Evolutionary conservation across 2,797 vertebrate species (phyloP).

Genomic region (Melanotaenia parkinsoni): DNA sequence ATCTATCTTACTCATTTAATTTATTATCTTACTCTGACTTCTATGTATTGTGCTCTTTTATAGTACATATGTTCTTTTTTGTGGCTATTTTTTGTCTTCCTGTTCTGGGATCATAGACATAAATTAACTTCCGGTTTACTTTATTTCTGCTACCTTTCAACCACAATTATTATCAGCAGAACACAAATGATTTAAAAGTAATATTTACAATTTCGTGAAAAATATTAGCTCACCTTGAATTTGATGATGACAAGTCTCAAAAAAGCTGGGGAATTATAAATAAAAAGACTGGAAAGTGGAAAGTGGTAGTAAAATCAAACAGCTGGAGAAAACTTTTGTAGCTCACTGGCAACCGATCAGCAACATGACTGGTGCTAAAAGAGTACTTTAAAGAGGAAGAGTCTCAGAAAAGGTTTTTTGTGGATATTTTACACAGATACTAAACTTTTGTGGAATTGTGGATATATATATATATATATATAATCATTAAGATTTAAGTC

Average conservation of each 20-base stretch:
- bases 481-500: too few species aligned
- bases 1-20: too few species aligned
- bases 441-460: background rate
- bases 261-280: too few species aligned
- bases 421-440: background rate
- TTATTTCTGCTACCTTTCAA: background rate
- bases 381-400: background rate
- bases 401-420: background rate
- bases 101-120: background rate
- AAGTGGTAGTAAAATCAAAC: background rate
- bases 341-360: too few species aligned
- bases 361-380: background rate
- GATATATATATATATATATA: too few species aligned
- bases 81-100: background rate
- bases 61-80: background rate
- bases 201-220: background rate
- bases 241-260: too few species aligned
- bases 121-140: background rate
- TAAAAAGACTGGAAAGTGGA: background rate
- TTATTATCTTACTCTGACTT: too few species aligned
- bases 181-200: background rate
- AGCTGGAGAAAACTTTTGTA: too few species aligned
- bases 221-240: background rate
- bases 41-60: too few species aligned
- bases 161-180: too few species aligned